A percentile compares a stretch with the other conserved stretches of the same genome.
Evolutionary conservation across 2,888 invertebrate species (phyloP).

Genomic region (Rhamnusium bicolor): DNA sequence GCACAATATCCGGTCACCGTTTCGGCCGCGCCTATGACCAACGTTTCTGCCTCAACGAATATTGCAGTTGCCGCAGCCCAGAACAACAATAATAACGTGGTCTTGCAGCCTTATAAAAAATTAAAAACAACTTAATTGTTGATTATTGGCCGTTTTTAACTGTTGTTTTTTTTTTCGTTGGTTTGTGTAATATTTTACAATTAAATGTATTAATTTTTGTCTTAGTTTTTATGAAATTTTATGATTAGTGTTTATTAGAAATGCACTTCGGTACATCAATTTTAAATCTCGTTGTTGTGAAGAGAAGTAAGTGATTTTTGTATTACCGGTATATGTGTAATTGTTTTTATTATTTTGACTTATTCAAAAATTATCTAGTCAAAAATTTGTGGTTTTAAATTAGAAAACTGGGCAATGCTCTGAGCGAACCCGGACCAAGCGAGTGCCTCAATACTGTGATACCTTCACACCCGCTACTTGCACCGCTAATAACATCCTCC

Average conservation of each 20-base stretch:
- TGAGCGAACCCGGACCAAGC: conserved; percentile 68
- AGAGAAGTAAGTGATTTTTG: conserved; percentile 30
- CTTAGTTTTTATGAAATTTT: conserved; percentile 25
- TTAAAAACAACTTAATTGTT: conserved; percentile 86
- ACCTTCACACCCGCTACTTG: conserved; percentile 66
- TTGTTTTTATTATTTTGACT: conserved; percentile 34
- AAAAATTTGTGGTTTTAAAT: conserved; percentile 59
- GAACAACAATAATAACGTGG: conserved; percentile 71
- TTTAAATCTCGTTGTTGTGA: conserved; percentile 2
- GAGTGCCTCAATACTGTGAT: conserved; percentile 72
- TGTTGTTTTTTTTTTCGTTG: conserved; percentile 40
- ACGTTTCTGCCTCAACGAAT: conserved; percentile 64
- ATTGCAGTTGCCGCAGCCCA: conserved; percentile 68
- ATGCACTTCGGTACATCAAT: conserved; percentile 27
- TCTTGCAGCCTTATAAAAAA: conserved; percentile 90
- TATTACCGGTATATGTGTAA: conserved; percentile 42
- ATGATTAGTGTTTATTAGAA: conserved; percentile 33
- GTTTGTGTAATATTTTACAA: conserved; percentile 53
- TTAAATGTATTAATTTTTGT: conserved; percentile 20
- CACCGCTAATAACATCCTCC: conserved; percentile 62
- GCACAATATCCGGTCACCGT: conserved; percentile 71
- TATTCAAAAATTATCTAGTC: conserved; percentile 62
- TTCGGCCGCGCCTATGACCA: conserved; percentile 65
- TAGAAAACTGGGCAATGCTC: conserved; percentile 56
- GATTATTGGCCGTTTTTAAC: conserved; percentile 29